Base-by-base conservation (phyloP, 2,888 invertebrate species). In the Drosophila fungiperda region DNA sequence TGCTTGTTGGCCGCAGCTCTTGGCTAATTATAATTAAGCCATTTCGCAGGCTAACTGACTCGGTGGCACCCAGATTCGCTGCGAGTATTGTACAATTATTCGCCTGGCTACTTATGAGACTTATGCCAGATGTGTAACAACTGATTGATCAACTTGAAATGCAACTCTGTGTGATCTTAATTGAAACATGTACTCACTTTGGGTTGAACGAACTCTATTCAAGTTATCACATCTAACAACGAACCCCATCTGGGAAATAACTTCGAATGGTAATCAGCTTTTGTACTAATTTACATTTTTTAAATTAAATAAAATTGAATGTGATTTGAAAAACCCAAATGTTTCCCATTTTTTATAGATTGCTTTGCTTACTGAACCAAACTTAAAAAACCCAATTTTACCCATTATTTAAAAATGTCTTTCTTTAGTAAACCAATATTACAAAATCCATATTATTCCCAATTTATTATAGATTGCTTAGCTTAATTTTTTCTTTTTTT, bases 21-120 rank as follows among this genome's bases (percentile, higher is more conserved):
- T 64, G 80, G 59, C 70, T 64, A 69, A 78, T 75, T 78, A 81
- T 78, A 87, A 87, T 84, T 78, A 84, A 87, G 87, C 70, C 77
- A 80, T 82, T 83, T 82, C 68, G 52, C 64, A 49, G 49, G 15
- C 58, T 67, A 57, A 53, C 78, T 68, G 62, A 62, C 54, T 57
- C 36, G 53, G 32, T 20, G 64, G 75, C 76, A 73, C 68, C 55
- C 75, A 70, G 70, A 61, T 67, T 71, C 49, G 52, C 40, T 59
- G 45, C 48, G 60, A 33, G 29, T 36, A 50, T 78, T 78, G 78
- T 79, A 73, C 84, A 77, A 74, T 69, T 67, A 82, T 73, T 77
- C 70, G 69, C 63, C 58, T 53, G 60, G 49, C 68, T 66, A 63
- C 66, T 80, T 64, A 71, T 57, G 32, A 23, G 17, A 55, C 57